Evolutionary conservation across 2,113 vertebrate genomes (phyloP).

Genomic region (Martes martes): DNA sequence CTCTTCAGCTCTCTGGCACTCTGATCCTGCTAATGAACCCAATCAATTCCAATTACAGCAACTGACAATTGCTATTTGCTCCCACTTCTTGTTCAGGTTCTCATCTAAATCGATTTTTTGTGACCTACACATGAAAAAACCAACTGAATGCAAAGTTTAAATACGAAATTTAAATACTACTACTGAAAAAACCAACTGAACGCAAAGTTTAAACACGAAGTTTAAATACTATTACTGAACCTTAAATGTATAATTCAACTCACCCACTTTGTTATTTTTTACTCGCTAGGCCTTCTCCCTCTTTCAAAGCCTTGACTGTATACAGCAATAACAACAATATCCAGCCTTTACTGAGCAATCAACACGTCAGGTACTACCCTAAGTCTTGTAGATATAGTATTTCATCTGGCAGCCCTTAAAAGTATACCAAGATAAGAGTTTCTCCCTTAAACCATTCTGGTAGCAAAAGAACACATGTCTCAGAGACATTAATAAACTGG

Average conservation of each 20-base stretch:
- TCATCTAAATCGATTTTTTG: not conserved
- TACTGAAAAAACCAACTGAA: not conserved
- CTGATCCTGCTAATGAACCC: not conserved
- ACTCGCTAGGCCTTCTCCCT: not conserved
- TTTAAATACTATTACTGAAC: not conserved
- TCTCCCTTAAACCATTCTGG: not conserved
- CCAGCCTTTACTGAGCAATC: not conserved
- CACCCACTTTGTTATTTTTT: not conserved
- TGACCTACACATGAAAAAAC: not conserved
- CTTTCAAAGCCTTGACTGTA: not conserved
- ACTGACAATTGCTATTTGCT: not conserved
- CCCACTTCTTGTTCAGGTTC: not conserved
- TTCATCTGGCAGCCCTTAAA: not conserved
- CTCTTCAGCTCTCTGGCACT: not conserved
- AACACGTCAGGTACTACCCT: not conserved
- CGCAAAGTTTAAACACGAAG: not conserved
- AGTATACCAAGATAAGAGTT: not conserved
- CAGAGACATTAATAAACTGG: not conserved
- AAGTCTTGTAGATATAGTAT: not conserved
- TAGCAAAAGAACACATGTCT: not conserved
- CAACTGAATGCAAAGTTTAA: not conserved
- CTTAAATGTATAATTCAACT: not conserved
- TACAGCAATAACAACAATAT: not conserved
- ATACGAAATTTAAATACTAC: not conserved
- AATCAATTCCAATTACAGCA: not conserved